Base-by-base conservation (phyloP, 2,113 vertebrate genomes). In the Rhizomys pruinosus region DNA sequence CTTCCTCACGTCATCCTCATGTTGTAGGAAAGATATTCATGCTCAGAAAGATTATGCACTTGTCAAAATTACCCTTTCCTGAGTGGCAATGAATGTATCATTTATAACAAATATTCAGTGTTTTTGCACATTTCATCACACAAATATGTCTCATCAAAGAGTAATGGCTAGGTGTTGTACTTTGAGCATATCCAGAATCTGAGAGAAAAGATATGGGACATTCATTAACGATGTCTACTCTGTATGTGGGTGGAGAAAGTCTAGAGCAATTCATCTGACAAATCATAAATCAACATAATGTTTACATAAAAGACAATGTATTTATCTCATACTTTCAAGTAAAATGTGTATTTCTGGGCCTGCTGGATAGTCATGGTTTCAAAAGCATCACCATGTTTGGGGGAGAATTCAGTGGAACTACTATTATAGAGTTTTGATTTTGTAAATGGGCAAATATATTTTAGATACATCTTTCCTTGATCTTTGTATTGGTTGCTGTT, bases 111-210 rank as follows among this genome's bases (percentile, higher is more conserved):
- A 80, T 0, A 5, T 77, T 96, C 34, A 47, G 44, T 72, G 12
- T 25, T 93, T 96, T 95, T 86, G 23, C 93, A 47, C 13, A 52
- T 93, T 92, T 89, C 66, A 61, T 69, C 39, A 47, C 27, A 88
- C 1, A 37, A 39, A 1, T 11, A 42, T 77, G 77, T 91, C 27
- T 81, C 42, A 85, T 74, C 77, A 57, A 23, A 37, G 72, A 74
- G 27, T 63, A 34, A 44, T 55, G n/a, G 13, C 25, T 94, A 13
- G 19, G 42, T 85, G 55, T 6, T 78, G 7, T 72, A 8, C 17
- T 93, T 90, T 69, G 22, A 1, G 16, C 90, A 25, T 57, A 19
- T 42, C 29, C 20, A 72, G 3, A 52, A 64, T 52, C 57, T 69
- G 64, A 92, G 29, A 32, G n/a, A 42, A 81, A 68, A 15, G 44